Conservation (phyloP, 2,113 vertebrate species). For the Procavia capensis region DNA sequence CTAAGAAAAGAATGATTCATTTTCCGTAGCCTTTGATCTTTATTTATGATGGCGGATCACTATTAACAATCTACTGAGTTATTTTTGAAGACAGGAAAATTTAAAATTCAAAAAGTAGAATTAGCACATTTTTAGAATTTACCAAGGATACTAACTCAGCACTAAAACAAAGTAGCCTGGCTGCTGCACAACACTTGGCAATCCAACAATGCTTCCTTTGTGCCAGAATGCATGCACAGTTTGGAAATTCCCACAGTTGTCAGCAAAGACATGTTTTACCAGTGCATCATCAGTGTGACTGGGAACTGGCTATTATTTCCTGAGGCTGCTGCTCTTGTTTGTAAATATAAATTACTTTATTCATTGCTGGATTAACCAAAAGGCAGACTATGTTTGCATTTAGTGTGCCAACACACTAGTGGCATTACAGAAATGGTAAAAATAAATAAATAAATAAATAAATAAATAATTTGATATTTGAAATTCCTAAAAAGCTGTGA, state of each 20-base stretch:
- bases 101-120: neutral
- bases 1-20: neutral
- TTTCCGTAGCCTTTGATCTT: neutral
- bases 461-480: neutral
- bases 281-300: slow-evolving; percentile 7
- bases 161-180: slow-evolving; percentile 36
- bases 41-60: neutral
- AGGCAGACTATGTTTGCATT: slow-evolving; percentile 37
- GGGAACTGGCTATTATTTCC: neutral
- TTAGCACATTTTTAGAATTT: neutral
- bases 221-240: neutral
- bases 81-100: slow-evolving; percentile 14
- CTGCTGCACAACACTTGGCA: slow-evolving; percentile 10
- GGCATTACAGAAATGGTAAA: neutral
- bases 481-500: neutral
- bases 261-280: slow-evolving; percentile 19
- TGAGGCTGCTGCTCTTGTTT: slow-evolving; percentile 20
- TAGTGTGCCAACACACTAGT: neutral
- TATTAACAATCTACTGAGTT: neutral
- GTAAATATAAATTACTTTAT: slow-evolving; percentile 65
- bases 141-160: neutral
- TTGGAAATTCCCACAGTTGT: slow-evolving; percentile 50
- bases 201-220: slow-evolving; percentile 37
- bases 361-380: slow-evolving; percentile 25
- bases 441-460: too few relatives aligned